A percentile compares a stretch with the other conserved stretches of the same genome.
These are phyloP conservation scores for Lepidurus packardi DNA, from an alignment of 1,140 invertebrate species.

Conservation along the genomic window DNA sequence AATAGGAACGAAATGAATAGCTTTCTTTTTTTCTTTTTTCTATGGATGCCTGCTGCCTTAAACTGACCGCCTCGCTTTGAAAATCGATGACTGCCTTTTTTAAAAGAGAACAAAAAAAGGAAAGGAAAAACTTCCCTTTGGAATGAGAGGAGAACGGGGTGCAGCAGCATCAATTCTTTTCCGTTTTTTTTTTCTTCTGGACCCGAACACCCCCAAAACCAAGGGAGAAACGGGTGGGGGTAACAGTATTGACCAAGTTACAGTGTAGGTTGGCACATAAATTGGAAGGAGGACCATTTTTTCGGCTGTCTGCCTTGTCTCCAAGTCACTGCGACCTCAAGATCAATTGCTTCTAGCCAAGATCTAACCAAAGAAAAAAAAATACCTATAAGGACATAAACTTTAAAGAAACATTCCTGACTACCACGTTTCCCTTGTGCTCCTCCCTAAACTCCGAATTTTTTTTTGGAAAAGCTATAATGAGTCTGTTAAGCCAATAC, in stretches of 20 bases:
- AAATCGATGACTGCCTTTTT: conserved; percentile 22
- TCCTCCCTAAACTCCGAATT: background rate
- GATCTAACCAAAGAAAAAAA: conserved; percentile 4
- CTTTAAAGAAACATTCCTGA: conserved; percentile 6
- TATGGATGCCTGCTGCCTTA: conserved; percentile 5
- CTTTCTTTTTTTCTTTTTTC: background rate
- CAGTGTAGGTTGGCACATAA: conserved; percentile 18
- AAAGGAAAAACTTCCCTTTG: background rate
- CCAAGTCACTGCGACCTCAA: conserved; percentile 17
- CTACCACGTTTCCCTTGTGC: too few species aligned
- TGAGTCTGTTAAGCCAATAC: too few species aligned
- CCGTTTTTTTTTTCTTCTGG: background rate
- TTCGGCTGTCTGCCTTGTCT: background rate
- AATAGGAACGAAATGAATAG: background rate
- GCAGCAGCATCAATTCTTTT: conserved; percentile 18
- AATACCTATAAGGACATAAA: background rate
- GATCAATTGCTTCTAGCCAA: conserved; percentile 19
- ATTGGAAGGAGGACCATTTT: background rate
- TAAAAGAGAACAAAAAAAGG: background rate
- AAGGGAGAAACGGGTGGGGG: background rate
- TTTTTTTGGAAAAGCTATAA: background rate
- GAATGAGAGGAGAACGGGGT: background rate
- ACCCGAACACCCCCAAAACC: background rate
- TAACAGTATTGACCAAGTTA: background rate
- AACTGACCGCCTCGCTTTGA: conserved; percentile 20